phyloP scores from a whole-genome alignment of 2,888 invertebrate genomes.

The Plemyria rubiginata region DNA sequence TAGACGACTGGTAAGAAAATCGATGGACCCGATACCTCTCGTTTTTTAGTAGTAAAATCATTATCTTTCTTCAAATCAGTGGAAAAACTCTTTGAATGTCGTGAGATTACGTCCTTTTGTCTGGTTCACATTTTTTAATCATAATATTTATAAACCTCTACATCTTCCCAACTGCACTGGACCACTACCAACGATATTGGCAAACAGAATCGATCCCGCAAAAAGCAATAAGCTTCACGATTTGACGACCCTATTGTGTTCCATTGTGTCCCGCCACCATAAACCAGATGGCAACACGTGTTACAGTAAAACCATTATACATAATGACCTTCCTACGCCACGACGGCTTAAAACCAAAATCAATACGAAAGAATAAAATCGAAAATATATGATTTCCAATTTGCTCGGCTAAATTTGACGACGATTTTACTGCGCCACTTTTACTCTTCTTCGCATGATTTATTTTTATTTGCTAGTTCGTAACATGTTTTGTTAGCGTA shows the following conservation, averaged over 20 bases:
- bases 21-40: too few relatives aligned
- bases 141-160: constrained; percentile 15
- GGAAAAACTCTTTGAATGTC: too few relatives aligned
- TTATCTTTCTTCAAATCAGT: too few relatives aligned
- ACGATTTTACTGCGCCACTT: constrained; percentile 22
- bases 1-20: too few relatives aligned
- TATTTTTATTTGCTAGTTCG: constrained; percentile 19
- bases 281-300: constrained; percentile 39
- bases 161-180: constrained; percentile 16
- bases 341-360: constrained; percentile 21
- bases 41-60: too few relatives aligned
- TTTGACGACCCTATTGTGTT: constrained; percentile 50
- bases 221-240: constrained; percentile 71
- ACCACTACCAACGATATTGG: constrained; percentile 41
- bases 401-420: constrained; percentile 19
- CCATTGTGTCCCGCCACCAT: constrained; percentile 50
- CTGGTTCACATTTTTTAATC: too few relatives aligned
- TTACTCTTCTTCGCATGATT: constrained; percentile 25
- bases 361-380: constrained; percentile 18
- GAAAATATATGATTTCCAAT: constrained; percentile 20
- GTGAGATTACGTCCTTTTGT: too few relatives aligned
- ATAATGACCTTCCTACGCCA: constrained; percentile 21
- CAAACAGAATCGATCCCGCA: constrained; percentile 62
- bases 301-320: constrained; percentile 36
- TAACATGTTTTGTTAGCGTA: constrained; percentile 12